These are phyloP conservation scores for Phalacrocorax aristotelis DNA, from an alignment of 2,113 vertebrate genomes.

Conservation along the genomic window DNA sequence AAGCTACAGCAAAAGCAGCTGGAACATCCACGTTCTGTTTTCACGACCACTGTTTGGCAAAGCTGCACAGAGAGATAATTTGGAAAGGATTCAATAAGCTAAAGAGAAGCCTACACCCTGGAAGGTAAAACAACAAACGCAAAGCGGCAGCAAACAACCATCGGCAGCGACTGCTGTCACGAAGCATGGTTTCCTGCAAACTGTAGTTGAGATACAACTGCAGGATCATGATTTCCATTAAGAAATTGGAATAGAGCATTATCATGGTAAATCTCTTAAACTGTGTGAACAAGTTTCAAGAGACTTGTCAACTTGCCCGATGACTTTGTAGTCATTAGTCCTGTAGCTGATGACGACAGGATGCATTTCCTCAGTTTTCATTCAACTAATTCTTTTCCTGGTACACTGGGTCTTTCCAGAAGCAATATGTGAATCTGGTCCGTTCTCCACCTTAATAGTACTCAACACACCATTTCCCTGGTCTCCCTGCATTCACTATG, in stretches of 20 bases:
- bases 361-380: neutral
- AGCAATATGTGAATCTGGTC: accelerated
- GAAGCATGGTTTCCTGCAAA: neutral
- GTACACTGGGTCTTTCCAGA: neutral
- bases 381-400: neutral
- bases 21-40: neutral
- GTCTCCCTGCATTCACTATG: neutral
- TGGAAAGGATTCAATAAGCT: neutral
- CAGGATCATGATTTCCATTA: neutral
- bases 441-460: neutral
- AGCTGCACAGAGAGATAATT: neutral
- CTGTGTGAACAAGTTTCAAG: neutral
- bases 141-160: neutral
- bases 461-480: no score
- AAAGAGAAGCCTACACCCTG: neutral
- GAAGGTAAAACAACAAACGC: neutral
- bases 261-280: neutral
- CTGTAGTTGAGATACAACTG: neutral
- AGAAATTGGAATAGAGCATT: neutral
- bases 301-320: accelerated
- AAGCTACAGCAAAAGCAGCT: neutral
- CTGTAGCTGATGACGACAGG: neutral
- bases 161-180: neutral
- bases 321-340: neutral
- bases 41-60: neutral